phyloP scores from a whole-genome alignment of 2,797 vertebrate genomes.

The Spinus pinus region DNA sequence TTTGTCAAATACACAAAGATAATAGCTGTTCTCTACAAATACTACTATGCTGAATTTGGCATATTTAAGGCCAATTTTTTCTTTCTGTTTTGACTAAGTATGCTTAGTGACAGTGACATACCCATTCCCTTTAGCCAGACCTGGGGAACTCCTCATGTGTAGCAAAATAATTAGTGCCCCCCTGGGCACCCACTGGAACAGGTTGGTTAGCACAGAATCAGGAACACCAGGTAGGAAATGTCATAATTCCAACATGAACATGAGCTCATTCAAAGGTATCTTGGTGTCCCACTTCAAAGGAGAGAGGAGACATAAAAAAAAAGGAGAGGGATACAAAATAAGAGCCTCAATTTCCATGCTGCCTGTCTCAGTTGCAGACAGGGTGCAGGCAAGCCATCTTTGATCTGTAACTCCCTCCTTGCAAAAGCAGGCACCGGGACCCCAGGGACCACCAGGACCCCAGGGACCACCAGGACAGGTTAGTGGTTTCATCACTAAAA shows the following conservation, averaged over 20 bases:
- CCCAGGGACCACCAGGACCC: accelerated
- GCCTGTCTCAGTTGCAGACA: background rate
- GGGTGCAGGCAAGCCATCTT: background rate
- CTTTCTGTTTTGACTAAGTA: background rate
- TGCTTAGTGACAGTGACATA: background rate
- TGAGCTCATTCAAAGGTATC: background rate
- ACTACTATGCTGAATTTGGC: background rate
- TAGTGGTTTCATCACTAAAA: background rate
- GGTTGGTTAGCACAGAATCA: background rate
- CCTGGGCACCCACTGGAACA: background rate
- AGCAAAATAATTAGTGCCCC: conserved; percentile 3
- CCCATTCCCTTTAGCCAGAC: background rate
- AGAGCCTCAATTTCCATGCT: background rate
- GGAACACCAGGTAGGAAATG: background rate
- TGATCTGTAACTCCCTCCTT: background rate
- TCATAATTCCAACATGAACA: background rate
- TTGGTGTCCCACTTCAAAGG: background rate
- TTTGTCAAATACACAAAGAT: conserved; percentile 42
- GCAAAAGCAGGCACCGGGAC: background rate
- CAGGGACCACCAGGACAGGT: background rate
- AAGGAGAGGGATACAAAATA: background rate
- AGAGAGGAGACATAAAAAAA: background rate
- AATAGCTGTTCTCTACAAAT: conserved; percentile 26
- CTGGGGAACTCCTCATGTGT: background rate
- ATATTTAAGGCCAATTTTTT: background rate